phyloP scores from a whole-genome alignment of 2,797 vertebrate genomes.

The Ambastaia sidthimunki region DNA sequence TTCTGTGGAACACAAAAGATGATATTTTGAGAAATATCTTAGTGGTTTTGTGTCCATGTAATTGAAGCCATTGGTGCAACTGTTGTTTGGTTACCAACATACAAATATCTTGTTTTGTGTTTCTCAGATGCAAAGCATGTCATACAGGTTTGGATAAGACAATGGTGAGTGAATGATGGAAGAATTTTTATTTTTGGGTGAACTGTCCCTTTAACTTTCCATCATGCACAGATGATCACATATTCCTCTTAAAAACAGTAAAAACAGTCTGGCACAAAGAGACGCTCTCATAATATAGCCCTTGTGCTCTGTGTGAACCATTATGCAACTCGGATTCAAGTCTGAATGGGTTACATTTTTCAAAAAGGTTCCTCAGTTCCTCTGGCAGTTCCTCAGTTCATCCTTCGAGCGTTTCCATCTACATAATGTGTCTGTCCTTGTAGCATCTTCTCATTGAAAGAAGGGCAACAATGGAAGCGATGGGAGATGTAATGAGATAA shows the following conservation, averaged over 20 bases:
- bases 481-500: conserved; percentile 28
- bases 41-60: no score
- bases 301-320: not conserved
- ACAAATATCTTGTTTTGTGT: no score
- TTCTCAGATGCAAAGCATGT: no score
- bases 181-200: no score
- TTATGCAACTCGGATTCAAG: not conserved
- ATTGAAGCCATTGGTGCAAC: no score
- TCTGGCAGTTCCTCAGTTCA: not conserved
- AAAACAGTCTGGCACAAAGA: not conserved
- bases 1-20: no score
- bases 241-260: not conserved
- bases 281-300: not conserved
- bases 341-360: conserved; percentile 5
- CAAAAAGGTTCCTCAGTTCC: not conserved
- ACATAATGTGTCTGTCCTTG: conserved; percentile 45
- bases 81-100: no score
- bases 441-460: not conserved
- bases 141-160: no score
- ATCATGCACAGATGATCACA: not conserved
- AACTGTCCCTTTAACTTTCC: no score
- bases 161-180: no score
- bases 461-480: conserved; percentile 4
- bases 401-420: conserved; percentile 8
- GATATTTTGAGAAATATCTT: no score